Base-by-base conservation (phyloP, 2,113 vertebrate species). In the pig (Sus scrofa) region DNA sequence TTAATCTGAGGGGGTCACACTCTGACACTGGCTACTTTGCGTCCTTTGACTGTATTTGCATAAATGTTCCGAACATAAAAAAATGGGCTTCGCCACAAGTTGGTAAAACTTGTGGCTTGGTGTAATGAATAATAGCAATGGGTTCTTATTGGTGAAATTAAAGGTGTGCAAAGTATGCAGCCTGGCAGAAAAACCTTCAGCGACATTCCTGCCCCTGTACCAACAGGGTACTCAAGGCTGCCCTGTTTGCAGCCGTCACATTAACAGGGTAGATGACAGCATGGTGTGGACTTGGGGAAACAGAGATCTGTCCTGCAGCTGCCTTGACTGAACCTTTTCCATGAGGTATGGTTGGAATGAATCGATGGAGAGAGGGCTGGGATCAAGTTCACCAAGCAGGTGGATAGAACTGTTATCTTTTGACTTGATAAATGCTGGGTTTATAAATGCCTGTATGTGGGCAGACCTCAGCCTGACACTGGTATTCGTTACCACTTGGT, bases 91-190 rank as follows among this genome's bases (percentile, higher is more conserved):
- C 86, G 70, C n/a, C n/a, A n/a, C n/a, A n/a, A n/a, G 77, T 54
- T 32, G 14, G 63, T 74, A 24, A 92, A 67, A 68, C 62, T 19
- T 93, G 44, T 56, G 37, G 86, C 11, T 79, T 13, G 6, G 7
- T 37, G n/a, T 20, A 71, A 91, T 44, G 34, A 95, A 79, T 87
- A 58, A 22, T 52, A 92, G 75, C 87, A 79, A 94, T 58, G 3
- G 13, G 34, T 70, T 77, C 74, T 81, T 62, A 83, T 2, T 20
- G 12, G 54, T 62, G n/a, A 83, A 78, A 37, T 54, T 79, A 88
- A 94, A 93, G 75, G n/a, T 77, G 89, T 71, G 74, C 19, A 77
- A 83, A 68, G 63, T 27, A 75, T 1, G 7, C 1, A 52, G 14
- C 58, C 19, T 74, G 70, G 52, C 22, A 60, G n/a, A 32, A 39